These are phyloP conservation scores for Rhinolophus ferrumequinum DNA, from an alignment of 2,113 vertebrate species.

Conservation along the genomic window DNA sequence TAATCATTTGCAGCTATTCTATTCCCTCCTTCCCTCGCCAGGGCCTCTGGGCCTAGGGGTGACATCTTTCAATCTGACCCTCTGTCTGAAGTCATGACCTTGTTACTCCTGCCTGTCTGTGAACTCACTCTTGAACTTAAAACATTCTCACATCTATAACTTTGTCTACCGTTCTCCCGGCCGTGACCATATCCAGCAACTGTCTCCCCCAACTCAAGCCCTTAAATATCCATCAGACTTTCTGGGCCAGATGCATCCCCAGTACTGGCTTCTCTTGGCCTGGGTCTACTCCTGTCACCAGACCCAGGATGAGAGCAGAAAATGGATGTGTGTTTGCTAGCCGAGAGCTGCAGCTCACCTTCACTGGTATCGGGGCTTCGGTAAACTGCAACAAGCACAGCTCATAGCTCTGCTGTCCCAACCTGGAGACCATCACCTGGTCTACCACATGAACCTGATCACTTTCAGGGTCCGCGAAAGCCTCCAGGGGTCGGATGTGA, in stretches of 20 bases:
- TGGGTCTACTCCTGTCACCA: not conserved
- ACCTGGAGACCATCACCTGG: not conserved
- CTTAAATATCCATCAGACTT: not conserved
- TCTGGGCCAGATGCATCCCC: not conserved
- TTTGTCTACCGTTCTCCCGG: not conserved
- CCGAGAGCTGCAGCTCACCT: accelerated
- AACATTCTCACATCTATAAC: not conserved
- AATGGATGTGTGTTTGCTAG: not conserved
- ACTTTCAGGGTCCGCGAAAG: not conserved
- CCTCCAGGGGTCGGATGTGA: not conserved
- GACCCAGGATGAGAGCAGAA: not conserved
- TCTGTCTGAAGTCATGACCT: not conserved
- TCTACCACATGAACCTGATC: not conserved
- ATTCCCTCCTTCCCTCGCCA: not conserved
- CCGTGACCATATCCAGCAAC: not conserved
- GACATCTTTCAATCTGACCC: not conserved
- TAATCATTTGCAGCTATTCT: not conserved
- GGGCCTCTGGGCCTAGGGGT: not conserved
- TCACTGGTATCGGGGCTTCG: not conserved
- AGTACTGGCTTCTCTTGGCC: not conserved
- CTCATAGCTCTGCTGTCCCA: not conserved
- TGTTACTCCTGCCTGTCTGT: not conserved
- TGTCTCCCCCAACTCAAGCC: not conserved
- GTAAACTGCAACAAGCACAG: not conserved
- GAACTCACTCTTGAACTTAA: not conserved